phyloP scores from a whole-genome alignment of 2,797 vertebrate species.

The Sternarchorhynchus goeldii region DNA sequence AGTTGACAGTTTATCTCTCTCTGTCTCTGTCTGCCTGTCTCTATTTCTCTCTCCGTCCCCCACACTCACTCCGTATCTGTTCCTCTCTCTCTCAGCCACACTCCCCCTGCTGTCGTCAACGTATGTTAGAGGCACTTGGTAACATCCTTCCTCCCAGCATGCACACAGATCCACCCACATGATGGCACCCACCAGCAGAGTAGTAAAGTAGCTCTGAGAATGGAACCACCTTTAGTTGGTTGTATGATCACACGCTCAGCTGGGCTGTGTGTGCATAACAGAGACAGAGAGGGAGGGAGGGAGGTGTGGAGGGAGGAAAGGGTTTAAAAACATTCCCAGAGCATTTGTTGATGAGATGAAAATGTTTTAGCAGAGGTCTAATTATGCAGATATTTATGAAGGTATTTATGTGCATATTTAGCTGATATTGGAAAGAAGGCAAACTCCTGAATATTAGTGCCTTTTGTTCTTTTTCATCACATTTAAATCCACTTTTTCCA shows the following conservation, averaged over 20 bases:
- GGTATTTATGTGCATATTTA: no score
- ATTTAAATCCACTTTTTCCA: no score
- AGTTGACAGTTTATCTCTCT: slow-evolving; percentile 8
- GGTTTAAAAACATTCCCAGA: neutral
- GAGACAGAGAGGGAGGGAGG: neutral
- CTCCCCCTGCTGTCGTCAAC: neutral
- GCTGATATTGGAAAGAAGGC: no score
- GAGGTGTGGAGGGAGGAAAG: neutral
- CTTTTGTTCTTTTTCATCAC: no score
- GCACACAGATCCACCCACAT: slow-evolving; percentile 55
- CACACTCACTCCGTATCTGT: slow-evolving; percentile 1
- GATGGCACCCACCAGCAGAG: slow-evolving; percentile 28
- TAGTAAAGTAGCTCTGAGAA: neutral
- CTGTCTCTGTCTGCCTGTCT: no score
- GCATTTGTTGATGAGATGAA: no score
- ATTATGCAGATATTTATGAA: slow-evolving; percentile 1
- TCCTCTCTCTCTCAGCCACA: slow-evolving; percentile 29
- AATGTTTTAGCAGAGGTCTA: no score
- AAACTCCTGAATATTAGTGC: no score
- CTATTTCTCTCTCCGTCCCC: no score
- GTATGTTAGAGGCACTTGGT: neutral
- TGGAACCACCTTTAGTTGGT: neutral
- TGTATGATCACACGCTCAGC: neutral
- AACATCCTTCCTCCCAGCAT: slow-evolving; percentile 23
- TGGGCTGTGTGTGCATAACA: neutral